These are phyloP conservation scores for crab-eating macaque (Macaca fascicularis) DNA, from an alignment of 2,113 vertebrate genomes.

Conservation along the genomic window T2T-MFA8v1.1 NC_088388.1:56787001-56787500, in stretches of 20 bases:
- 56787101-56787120: conserved; percentile 9
- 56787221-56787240: background rate
- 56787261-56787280: background rate
- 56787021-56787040: conserved; percentile 43
- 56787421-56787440: background rate
- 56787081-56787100: background rate
- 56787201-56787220: background rate
- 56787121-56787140: background rate
- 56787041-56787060: conserved; percentile 35
- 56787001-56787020: conserved; percentile 50
- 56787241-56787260: background rate
- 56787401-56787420: background rate
- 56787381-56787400: background rate
- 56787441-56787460: background rate
- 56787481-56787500: conserved; percentile 30
- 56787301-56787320: background rate
- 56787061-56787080: background rate
- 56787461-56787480: background rate
- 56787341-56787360: background rate
- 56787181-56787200: background rate
- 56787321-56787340: background rate
- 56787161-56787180: background rate
- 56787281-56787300: background rate
- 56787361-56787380: conserved; percentile 11
- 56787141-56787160: background rate